phyloP scores from a whole-genome alignment of 2,113 vertebrate species.

The Spilogale gracilis region DNA sequence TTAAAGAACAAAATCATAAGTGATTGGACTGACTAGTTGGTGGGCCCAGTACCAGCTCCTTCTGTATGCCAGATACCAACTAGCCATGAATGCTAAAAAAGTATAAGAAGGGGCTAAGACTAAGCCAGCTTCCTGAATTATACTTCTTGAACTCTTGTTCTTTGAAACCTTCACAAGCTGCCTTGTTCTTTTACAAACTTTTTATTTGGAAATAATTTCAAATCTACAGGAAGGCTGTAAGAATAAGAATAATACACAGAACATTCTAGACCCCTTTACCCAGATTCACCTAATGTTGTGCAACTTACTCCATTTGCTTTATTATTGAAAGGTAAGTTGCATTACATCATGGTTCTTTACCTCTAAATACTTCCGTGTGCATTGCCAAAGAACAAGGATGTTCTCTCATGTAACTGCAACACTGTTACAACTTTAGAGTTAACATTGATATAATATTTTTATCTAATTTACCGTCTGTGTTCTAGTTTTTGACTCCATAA shows the following conservation, averaged over 20 bases:
- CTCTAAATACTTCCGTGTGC: neutral
- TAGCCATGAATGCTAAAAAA: neutral
- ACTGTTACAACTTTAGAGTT: neutral
- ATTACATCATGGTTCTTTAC: neutral
- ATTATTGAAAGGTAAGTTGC: neutral
- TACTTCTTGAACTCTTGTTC: neutral
- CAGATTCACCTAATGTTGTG: neutral
- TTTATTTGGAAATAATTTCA: slow-evolving; percentile 29
- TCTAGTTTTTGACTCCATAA: neutral
- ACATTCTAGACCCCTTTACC: neutral
- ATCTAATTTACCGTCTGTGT: neutral
- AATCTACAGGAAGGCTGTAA: neutral
- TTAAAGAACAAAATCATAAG: neutral
- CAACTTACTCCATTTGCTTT: neutral
- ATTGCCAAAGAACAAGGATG: slow-evolving; percentile 19
- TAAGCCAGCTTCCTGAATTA: no score
- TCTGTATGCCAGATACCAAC: neutral
- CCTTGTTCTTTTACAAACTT: neutral
- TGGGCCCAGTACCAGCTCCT: accelerated
- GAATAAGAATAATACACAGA: neutral
- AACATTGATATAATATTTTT: neutral
- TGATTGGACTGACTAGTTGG: neutral
- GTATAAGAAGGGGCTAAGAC: neutral
- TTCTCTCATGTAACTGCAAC: neutral
- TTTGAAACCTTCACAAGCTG: neutral